A percentile compares a stretch with the other conserved stretches of the same genome.
Evolutionary conservation across 1,140 invertebrate species (phyloP).

Genomic region (Bombus pascuorum): DNA sequence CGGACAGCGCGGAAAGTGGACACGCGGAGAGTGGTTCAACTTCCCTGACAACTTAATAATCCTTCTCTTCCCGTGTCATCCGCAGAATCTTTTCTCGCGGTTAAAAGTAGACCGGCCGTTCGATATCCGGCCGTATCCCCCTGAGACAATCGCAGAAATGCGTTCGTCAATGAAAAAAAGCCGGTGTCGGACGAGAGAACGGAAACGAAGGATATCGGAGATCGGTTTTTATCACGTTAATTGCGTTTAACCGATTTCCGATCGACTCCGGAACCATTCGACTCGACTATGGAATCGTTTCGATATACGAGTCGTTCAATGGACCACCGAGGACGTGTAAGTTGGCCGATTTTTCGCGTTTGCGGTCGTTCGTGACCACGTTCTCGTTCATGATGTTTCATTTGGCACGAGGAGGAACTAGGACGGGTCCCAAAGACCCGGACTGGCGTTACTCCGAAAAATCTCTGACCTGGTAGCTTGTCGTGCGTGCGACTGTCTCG

Average conservation of each 20-base stretch:
- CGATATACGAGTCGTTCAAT: not conserved
- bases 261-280: not conserved
- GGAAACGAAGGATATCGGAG: slow-evolving; percentile 1
- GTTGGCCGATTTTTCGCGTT: slow-evolving; percentile 10
- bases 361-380: slow-evolving; percentile 5
- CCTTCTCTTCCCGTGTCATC: slow-evolving; percentile 63
- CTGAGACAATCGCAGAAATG: slow-evolving; percentile 28
- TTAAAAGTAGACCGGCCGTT: slow-evolving; percentile 35
- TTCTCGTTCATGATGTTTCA: slow-evolving; percentile 22
- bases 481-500: slow-evolving; percentile 21
- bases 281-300: not conserved
- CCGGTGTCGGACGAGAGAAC: not conserved
- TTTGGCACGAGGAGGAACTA: slow-evolving; percentile 34
- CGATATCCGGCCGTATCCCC: slow-evolving; percentile 33
- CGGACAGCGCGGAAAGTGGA: slow-evolving; percentile 59
- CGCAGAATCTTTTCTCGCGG: slow-evolving; percentile 55
- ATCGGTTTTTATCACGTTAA: slow-evolving; percentile 11
- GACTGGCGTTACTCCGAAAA: slow-evolving; percentile 38
- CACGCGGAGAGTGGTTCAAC: slow-evolving; percentile 44
- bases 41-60: slow-evolving; percentile 63
- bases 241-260: not conserved
- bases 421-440: slow-evolving; percentile 20
- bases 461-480: slow-evolving; percentile 26
- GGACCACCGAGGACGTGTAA: not conserved
- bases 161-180: slow-evolving; percentile 36